Percentiles rank a stretch among this genome's conserved stretches.
These are phyloP conservation scores for Saxidomus purpurata DNA, from an alignment of 1,140 invertebrate genomes.

Conservation along the genomic window DNA sequence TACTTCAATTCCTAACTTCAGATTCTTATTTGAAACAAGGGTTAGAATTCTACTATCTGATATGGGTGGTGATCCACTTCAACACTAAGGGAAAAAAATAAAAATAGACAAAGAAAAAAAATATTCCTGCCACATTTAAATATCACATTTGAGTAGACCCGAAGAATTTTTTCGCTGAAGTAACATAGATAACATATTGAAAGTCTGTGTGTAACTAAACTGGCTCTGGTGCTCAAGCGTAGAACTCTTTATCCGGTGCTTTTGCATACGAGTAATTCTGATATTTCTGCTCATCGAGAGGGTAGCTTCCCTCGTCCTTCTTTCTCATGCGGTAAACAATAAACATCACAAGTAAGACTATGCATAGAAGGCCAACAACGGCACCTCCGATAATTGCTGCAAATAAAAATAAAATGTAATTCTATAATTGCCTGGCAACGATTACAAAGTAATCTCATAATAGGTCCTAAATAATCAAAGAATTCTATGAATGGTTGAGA, in stretches of 20 bases:
- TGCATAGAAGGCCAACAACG: slow-evolving; percentile 98
- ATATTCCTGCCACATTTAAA: slow-evolving; percentile 21
- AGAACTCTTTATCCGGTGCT: slow-evolving; percentile 97
- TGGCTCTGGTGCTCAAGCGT: slow-evolving; percentile 91
- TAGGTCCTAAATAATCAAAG: too few species aligned
- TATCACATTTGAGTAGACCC: slow-evolving; percentile 48
- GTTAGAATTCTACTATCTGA: too few species aligned
- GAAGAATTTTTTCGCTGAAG: slow-evolving; percentile 23
- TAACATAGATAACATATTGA: slow-evolving; percentile 2
- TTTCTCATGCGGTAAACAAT: slow-evolving; percentile 99
- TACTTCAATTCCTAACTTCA: too few species aligned
- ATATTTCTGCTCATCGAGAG: slow-evolving; percentile 97
- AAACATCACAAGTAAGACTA: slow-evolving; percentile 99
- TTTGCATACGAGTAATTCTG: slow-evolving; percentile 96
- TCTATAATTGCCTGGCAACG: too few species aligned
- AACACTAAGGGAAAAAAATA: too few species aligned
- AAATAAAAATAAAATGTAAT: slow-evolving; percentile 74
- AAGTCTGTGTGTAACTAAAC: slow-evolving; percentile 7
- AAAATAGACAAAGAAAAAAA: background rate
- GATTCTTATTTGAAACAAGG: too few species aligned
- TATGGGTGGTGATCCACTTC: too few species aligned
- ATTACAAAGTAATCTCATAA: too few species aligned
- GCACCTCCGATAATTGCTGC: slow-evolving; percentile 99
- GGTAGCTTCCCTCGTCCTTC: slow-evolving; percentile 99
- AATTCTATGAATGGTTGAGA: too few species aligned